Base-by-base conservation (phyloP, 2,888 invertebrate species). In the Eupithecia subfuscata region DNA sequence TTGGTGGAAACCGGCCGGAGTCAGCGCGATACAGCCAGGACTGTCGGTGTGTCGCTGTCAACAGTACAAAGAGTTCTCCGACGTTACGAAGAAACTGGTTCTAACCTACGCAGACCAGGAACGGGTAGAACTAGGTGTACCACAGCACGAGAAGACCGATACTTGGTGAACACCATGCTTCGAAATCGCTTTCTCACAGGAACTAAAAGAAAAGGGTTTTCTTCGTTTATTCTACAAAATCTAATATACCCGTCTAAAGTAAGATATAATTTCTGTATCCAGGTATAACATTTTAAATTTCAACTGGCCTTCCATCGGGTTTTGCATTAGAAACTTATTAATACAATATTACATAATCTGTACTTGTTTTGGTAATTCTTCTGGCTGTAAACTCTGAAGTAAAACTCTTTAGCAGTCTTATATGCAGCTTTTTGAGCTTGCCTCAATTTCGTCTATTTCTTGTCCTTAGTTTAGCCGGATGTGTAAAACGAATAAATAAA, bases 331-430 rank as follows among this genome's bases (percentile, higher is more conserved):
- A 45, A 43, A 43, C n/a, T 25, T 22, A 8, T 2, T n/a, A 22
- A 60, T 69, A 70, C 71, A 77, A 77, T 87, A 87, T 90, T 90
- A 90, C 89, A 90, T 90, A 90, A 90, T 88, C 88, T 84, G 69
- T 76, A 78, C 78, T 82, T 85, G 84, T 84, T 84, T 84, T 84
- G 73, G 79, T 80, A 63, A 22, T 70, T 73, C 7, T 70, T 65
- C 40, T 43, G 14, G 14, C 22, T 12, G 22, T 22, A 12, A 11
- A 22, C 52, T 22, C 2, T 22, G 4, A 56, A 56, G 18, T 12
- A 56, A 56, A 22, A 56, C 22, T 56, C 4, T 56, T 12, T 56
- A 12, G 22, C 22, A 52, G n/a, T 56, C 1, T 52, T 12, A 56
- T 14, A 14, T 14, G 25, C 5, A 25, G 14, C 12, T 6, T 25